Conservation (phyloP, 2,113 vertebrate species). For the Pan troglodytes region DNA sequence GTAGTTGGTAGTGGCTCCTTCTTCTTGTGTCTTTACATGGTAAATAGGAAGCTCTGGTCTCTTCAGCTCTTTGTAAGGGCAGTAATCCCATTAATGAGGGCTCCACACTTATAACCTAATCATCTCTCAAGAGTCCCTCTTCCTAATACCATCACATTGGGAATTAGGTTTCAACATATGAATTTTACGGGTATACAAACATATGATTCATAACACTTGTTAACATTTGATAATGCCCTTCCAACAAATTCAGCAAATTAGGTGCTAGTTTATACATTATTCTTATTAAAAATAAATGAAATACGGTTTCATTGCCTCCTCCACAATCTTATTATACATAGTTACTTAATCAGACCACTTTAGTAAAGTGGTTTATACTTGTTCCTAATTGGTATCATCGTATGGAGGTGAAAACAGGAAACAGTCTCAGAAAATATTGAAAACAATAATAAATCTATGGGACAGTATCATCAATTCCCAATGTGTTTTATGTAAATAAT, state of each 20-base stretch:
- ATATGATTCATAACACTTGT: background rate
- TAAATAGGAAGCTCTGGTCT: background rate
- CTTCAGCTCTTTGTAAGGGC: background rate
- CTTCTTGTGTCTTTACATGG: background rate
- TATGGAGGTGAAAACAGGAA: background rate
- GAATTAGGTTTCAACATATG: background rate
- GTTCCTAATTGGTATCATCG: background rate
- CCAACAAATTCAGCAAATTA: background rate
- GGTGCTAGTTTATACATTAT: background rate
- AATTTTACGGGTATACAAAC: background rate
- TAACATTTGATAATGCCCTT: background rate
- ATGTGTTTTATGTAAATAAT: background rate
- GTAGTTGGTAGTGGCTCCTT: background rate
- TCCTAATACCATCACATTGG: background rate
- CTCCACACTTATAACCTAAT: background rate
- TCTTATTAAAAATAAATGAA: background rate
- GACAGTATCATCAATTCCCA: background rate
- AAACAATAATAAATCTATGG: background rate
- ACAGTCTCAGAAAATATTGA: background rate
- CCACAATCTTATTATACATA: background rate
- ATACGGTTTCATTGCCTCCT: background rate
- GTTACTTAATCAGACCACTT: background rate
- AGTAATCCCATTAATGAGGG: background rate
- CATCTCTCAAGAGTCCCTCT: fast-evolving
- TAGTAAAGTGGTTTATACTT: background rate